A percentile compares a stretch with the other conserved stretches of the same genome.
Conservation (phyloP, 2,888 invertebrate species). For the Cetonia aurata region DNA sequence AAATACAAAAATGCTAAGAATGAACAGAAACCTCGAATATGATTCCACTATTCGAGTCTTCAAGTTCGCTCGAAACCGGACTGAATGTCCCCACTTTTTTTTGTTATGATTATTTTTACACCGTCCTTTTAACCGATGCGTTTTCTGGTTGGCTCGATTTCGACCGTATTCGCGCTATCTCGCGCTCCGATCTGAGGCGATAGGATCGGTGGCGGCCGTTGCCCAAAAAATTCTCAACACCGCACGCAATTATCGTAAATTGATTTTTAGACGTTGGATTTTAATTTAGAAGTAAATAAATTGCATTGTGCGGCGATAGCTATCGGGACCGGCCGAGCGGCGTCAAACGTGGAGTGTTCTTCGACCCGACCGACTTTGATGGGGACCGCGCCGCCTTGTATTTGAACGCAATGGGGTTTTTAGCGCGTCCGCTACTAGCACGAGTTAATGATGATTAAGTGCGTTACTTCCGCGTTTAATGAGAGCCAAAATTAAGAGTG, state of each 20-base stretch:
- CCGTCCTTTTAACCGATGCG: background rate
- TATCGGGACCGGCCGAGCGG: constrained; percentile 49
- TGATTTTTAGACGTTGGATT: constrained; percentile 62
- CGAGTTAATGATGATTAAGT: constrained; percentile 42
- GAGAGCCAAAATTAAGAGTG: constrained; percentile 37
- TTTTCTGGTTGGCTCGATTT: background rate
- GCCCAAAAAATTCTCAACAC: constrained; percentile 39
- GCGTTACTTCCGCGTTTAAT: constrained; percentile 36
- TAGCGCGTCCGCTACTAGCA: constrained; percentile 25
- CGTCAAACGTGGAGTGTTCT: background rate
- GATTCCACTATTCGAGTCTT: too few relatives aligned
- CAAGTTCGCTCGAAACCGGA: too few relatives aligned
- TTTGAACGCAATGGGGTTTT: constrained; percentile 27
- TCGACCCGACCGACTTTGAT: constrained; percentile 30
- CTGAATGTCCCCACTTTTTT: background rate
- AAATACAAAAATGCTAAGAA: too few relatives aligned
- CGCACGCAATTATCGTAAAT: constrained; percentile 62
- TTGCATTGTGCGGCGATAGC: constrained; percentile 55
- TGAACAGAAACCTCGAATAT: too few relatives aligned
- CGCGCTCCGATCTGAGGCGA: constrained; percentile 34
- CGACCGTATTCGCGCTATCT: constrained; percentile 28
- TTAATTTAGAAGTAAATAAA: constrained; percentile 61
- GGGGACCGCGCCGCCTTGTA: constrained; percentile 32
- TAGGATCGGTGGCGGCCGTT: constrained; percentile 38
- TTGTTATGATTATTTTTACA: background rate